Conservation (phyloP, 2,888 invertebrate species). For the Caenorhabditis wallacei region DNA sequence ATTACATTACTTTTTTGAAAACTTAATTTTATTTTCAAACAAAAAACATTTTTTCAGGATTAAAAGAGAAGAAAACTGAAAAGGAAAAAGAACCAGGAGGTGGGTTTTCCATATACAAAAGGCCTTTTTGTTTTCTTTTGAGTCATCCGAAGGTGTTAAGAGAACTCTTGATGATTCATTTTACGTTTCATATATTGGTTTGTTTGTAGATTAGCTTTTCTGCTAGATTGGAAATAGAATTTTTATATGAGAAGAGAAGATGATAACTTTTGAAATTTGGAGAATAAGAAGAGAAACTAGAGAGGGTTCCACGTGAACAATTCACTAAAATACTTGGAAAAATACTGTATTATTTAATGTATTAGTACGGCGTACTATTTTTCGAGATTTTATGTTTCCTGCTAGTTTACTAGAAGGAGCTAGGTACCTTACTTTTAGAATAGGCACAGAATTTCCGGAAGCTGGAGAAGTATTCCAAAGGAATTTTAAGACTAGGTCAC, state of each 20-base stretch:
- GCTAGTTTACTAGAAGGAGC: too few relatives aligned
- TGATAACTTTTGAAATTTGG: too few relatives aligned
- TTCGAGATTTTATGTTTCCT: too few relatives aligned
- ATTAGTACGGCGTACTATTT: too few relatives aligned
- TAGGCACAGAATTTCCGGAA: too few relatives aligned
- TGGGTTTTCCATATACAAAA: neutral
- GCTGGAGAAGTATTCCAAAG: too few relatives aligned
- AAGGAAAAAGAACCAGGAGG: neutral
- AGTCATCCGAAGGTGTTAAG: slow-evolving; percentile 21
- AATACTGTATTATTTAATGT: too few relatives aligned
- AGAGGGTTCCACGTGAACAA: too few relatives aligned
- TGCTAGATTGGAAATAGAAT: neutral
- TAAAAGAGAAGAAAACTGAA: neutral
- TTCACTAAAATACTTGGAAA: too few relatives aligned
- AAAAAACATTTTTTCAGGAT: neutral
- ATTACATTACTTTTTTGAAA: neutral
- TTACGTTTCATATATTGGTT: slow-evolving; percentile 1
- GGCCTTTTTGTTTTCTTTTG: slow-evolving; percentile 5
- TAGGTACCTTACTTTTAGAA: too few relatives aligned
- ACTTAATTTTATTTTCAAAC: neutral
- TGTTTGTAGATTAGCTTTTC: slow-evolving; percentile 2
- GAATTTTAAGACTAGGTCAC: too few relatives aligned
- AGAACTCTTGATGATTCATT: slow-evolving; percentile 14
- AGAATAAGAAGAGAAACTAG: too few relatives aligned
- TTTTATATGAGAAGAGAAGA: neutral